phyloP scores from a whole-genome alignment of 2,888 invertebrate genomes.

The Mayetiola destructor region DNA sequence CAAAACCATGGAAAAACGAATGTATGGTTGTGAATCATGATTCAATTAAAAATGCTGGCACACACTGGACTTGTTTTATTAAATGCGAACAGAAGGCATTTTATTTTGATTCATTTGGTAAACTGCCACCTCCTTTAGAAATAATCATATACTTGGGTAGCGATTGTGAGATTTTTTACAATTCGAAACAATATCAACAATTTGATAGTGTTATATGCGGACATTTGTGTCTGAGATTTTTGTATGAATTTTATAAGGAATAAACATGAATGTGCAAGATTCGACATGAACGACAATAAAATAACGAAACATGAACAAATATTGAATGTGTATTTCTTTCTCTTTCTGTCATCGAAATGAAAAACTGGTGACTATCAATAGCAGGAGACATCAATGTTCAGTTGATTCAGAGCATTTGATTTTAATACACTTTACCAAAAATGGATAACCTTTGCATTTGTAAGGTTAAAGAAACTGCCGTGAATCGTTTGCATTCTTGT shows the following conservation, averaged over 20 bases:
- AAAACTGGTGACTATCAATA: no score
- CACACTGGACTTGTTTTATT: slow-evolving; percentile 28
- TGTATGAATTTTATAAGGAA: slow-evolving; percentile 14
- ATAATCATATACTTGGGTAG: slow-evolving; percentile 22
- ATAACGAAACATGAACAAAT: no score
- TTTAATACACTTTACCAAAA: no score
- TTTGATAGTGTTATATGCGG: slow-evolving; percentile 24
- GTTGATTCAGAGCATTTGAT: no score
- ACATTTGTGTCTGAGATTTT: slow-evolving; percentile 24
- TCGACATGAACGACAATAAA: no score
- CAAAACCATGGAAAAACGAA: not conserved
- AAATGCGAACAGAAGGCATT: slow-evolving; percentile 23
- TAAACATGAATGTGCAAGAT: no score
- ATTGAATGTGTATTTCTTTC: no score
- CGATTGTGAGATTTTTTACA: slow-evolving; percentile 20
- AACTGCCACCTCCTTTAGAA: slow-evolving; percentile 25
- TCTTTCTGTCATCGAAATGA: no score
- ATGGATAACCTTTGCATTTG: no score
- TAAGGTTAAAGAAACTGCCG: no score
- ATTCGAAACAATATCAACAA: slow-evolving; percentile 23
- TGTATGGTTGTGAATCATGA: not conserved
- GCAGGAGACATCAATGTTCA: no score
- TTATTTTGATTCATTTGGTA: slow-evolving; percentile 31
- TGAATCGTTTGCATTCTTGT: no score
- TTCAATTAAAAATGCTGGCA: not conserved